Percentiles rank a stretch among this genome's conserved stretches.
These are phyloP conservation scores for Hoplostethus atlanticus DNA, from an alignment of 2,797 vertebrate species.

Conservation along the genomic window DNA sequence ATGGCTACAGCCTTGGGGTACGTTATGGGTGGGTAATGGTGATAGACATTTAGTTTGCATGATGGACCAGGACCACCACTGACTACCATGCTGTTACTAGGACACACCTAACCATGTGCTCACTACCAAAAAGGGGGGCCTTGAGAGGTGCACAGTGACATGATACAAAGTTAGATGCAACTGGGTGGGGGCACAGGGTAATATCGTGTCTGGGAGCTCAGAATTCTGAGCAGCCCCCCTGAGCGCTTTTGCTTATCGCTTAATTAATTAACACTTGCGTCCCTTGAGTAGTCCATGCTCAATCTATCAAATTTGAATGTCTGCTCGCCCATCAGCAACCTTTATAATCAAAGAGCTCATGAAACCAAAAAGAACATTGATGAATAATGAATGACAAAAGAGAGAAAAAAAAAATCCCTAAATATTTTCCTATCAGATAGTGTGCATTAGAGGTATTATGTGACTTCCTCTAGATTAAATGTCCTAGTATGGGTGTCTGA, in stretches of 20 bases:
- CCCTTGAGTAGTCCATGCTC: conserved; percentile 56
- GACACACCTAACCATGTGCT: no score
- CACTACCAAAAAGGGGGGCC: no score
- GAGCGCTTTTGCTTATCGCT: conserved; percentile 44
- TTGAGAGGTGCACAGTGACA: conserved; percentile 4
- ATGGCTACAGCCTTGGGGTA: no score
- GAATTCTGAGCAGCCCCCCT: conserved; percentile 30
- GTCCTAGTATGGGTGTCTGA: conserved; percentile 28
- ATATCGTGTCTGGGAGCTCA: conserved; percentile 28
- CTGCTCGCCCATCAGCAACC: conserved; percentile 64
- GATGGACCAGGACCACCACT: no score
- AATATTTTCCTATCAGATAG: neutral
- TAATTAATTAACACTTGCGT: conserved; percentile 75
- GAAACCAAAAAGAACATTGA: conserved; percentile 69
- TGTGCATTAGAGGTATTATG: conserved; percentile 14
- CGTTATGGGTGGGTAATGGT: no score
- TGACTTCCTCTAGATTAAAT: conserved; percentile 29
- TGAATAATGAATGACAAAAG: conserved; percentile 67
- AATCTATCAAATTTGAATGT: conserved; percentile 65
- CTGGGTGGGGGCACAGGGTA: conserved; percentile 9
- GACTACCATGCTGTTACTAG: no score
- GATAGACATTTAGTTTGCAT: no score
- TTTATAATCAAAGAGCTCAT: conserved; percentile 76
- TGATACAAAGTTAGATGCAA: conserved; percentile 35
- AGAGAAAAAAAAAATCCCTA: conserved; percentile 3